Conservation (phyloP, 2,888 invertebrate genomes). For the Carterocephalus palaemon region DNA sequence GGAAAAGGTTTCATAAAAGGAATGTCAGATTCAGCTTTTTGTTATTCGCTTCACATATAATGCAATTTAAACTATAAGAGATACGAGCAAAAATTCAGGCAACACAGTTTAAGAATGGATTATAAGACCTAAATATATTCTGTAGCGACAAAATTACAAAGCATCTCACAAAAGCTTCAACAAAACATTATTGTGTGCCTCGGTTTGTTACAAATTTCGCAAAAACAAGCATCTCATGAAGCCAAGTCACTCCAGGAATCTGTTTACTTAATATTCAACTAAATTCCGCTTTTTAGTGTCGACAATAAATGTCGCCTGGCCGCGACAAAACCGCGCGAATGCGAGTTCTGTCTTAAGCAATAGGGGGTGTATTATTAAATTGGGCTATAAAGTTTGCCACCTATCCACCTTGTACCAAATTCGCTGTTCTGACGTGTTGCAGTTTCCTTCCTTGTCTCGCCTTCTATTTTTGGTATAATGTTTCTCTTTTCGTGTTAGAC, state of each 20-base stretch:
- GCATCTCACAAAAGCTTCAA: conserved; percentile 34
- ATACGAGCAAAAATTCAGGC: background rate
- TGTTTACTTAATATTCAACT: conserved; percentile 51
- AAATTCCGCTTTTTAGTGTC: conserved; percentile 49
- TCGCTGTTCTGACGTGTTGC: conserved; percentile 32
- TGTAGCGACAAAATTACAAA: conserved; percentile 35
- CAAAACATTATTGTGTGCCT: conserved; percentile 44
- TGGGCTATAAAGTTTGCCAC: conserved; percentile 50
- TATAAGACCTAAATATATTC: conserved; percentile 9
- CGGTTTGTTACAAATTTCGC: conserved; percentile 33
- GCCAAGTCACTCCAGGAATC: conserved; percentile 38
- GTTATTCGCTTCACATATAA: background rate
- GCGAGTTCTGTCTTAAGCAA: conserved; percentile 8
- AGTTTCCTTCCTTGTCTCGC: conserved; percentile 42
- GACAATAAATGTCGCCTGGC: conserved; percentile 45
- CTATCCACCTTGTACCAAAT: conserved; percentile 33
- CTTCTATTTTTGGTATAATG: conserved; percentile 19
- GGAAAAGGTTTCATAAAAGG: background rate
- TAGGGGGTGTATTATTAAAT: conserved; percentile 44
- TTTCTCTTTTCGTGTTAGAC: conserved; percentile 34
- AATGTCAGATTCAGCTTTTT: background rate
- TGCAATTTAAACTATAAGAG: background rate
- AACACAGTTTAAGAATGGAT: background rate
- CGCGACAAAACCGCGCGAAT: conserved; percentile 38
- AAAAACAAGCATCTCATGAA: conserved; percentile 58